Percentiles rank a stretch among this genome's conserved stretches.
Evolutionary conservation across 2,888 invertebrate genomes (phyloP).

Genomic region (Napeogenes sylphis): DNA sequence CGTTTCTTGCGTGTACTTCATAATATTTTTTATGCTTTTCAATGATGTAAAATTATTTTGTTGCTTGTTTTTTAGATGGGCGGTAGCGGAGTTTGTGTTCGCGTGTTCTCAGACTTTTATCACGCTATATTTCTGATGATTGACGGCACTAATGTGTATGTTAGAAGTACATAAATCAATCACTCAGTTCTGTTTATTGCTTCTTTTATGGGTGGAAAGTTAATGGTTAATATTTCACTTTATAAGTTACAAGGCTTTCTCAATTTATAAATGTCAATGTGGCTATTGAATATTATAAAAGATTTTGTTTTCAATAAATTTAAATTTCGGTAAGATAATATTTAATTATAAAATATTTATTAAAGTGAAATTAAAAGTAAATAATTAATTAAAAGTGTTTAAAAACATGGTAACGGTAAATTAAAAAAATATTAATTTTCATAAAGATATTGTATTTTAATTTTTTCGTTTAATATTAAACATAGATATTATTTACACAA

Average conservation of each 20-base stretch:
- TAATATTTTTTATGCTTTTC: conserved; percentile 51
- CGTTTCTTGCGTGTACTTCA: conserved; percentile 49
- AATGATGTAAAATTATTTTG: conserved; percentile 66
- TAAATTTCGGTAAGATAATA: not conserved
- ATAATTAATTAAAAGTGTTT: no score
- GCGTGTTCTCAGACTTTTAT: conserved; percentile 61
- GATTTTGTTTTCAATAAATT: not conserved
- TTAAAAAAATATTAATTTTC: conserved; percentile 53
- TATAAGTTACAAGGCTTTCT: conserved; percentile 21
- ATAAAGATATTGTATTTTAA: conserved; percentile 74
- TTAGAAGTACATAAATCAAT: conserved; percentile 67
- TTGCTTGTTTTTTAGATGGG: conserved; percentile 58
- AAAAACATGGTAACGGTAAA: conserved; percentile 13
- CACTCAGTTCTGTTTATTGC: conserved; percentile 60
- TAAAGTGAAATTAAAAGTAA: no score
- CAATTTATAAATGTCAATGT: conserved; percentile 15
- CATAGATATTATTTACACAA: conserved; percentile 74
- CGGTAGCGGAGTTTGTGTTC: conserved; percentile 51
- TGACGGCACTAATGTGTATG: conserved; percentile 66
- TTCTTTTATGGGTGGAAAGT: conserved; percentile 48
- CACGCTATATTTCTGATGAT: conserved; percentile 56
- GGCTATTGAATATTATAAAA: not conserved
- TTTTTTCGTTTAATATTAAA: conserved; percentile 72
- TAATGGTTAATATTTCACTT: conserved; percentile 53
- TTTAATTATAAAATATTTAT: not conserved